Base-by-base conservation (phyloP, 1,140 invertebrate species). In the Cataglyphis hispanica region DNA sequence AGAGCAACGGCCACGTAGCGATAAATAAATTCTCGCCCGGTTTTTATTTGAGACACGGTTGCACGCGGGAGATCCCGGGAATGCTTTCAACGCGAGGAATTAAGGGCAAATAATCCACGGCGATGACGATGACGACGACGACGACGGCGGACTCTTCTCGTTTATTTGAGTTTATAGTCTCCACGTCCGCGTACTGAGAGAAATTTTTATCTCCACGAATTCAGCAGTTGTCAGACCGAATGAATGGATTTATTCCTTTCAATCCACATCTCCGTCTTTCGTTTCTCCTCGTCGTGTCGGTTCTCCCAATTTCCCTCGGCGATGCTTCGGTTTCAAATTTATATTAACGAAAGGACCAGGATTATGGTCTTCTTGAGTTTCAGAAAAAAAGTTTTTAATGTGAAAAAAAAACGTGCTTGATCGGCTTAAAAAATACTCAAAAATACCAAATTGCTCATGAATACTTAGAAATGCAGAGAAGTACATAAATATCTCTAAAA, bases 1-100 rank as follows among this genome's bases (percentile, higher is more conserved):
- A 61, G 60, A 43, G 58, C 66, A 64, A 72, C 64, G 40, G 37
- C 37, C n/a, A 27, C 72, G 63, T 86, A 89, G 67, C 72, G 78
- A 89, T 89, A 89, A 89, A 89, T 88, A 89, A 89, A 86, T 89
- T 88, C 40, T 50, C 16, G 3, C 16, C 50, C 27, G 22, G 37
- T 74, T 67, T 81, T 86, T 88, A 88, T 86, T 78, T 46, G 69
- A 60, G 56, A 75, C 56, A 64, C 27, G 56, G 56, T 76, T 56
- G 43, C 77, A 43, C 58, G 86, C 69, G 74, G 58, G 19, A 72
- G 70, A 86, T 34, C 64, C 34, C 13, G 53, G 25, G 37, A 61
- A 37, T 72, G 67, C 67, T 83, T 83, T 60, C 67, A 83, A 7
- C 25, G 56, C 53, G 27, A 72, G 67, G 66, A 83, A 83, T 83